These are phyloP conservation scores for Ormyrus labotus DNA, from an alignment of 2,888 invertebrate species.

Conservation along the genomic window DNA sequence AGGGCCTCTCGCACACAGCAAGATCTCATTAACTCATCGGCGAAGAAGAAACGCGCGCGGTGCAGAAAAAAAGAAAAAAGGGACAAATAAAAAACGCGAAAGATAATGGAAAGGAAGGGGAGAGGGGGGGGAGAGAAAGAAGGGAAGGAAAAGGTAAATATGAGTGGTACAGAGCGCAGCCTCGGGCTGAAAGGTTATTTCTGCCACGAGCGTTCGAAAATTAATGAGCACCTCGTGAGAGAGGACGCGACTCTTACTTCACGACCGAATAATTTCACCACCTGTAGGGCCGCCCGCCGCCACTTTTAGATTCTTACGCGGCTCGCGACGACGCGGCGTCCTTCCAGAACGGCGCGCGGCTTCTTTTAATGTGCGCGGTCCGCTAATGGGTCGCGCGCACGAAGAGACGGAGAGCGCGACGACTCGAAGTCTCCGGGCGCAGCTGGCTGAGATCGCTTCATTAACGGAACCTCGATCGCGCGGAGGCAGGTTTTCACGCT, in stretches of 20 bases:
- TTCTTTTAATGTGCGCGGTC: background rate
- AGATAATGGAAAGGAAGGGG: conserved; percentile 39
- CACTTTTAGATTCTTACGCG: background rate
- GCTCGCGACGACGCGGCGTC: background rate
- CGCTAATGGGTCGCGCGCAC: background rate
- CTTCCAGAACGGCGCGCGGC: background rate
- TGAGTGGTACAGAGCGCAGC: conserved; percentile 22
- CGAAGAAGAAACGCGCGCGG: background rate
- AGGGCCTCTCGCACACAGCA: background rate
- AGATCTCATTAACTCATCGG: conserved; percentile 52
- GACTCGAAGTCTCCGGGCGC: background rate
- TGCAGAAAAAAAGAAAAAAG: background rate
- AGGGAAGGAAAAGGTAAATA: conserved; percentile 40
- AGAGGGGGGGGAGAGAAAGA: background rate
- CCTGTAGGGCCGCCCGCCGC: background rate
- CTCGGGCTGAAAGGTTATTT: conserved; percentile 30
- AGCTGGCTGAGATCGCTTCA: conserved; percentile 1
- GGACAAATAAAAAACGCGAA: conserved; percentile 37
- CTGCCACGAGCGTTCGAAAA: conserved; percentile 6
- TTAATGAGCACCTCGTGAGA: conserved; percentile 36
- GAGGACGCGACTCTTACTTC: background rate
- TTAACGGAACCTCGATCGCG: background rate
- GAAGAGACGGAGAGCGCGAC: background rate
- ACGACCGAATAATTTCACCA: conserved; percentile 22
- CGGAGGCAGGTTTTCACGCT: background rate